A percentile compares a stretch with the other conserved stretches of the same genome.
Conservation (phyloP, 2,113 vertebrate genomes). For the Clinocottus analis region DNA sequence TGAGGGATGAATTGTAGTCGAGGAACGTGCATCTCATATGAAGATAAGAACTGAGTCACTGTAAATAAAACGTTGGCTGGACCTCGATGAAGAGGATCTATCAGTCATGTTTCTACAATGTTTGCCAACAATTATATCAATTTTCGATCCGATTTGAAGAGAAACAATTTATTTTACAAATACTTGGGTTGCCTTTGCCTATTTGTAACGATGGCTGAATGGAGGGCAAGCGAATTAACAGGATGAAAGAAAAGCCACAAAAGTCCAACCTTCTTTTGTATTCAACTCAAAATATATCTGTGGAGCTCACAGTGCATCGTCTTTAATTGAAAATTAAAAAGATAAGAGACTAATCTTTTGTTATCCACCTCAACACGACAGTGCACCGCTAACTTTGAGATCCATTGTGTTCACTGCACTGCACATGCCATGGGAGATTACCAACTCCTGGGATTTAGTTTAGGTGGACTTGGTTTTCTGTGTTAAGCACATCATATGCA, state of each 20-base stretch:
- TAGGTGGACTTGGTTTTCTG: background rate
- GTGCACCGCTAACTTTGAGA: background rate
- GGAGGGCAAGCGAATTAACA: background rate
- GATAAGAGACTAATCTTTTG: background rate
- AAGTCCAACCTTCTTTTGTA: background rate
- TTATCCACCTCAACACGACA: background rate
- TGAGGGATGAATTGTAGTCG: slow-evolving; percentile 7
- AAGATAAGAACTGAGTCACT: background rate
- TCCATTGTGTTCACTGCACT: background rate
- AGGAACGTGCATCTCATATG: background rate
- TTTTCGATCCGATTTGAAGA: background rate
- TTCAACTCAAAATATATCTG: background rate
- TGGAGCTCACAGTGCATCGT: background rate
- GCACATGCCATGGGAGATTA: background rate
- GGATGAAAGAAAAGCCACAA: background rate
- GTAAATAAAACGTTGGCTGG: background rate
- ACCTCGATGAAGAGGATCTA: background rate
- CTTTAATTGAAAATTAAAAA: background rate
- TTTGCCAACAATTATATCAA: background rate
- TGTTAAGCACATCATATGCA: background rate
- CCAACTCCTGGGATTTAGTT: background rate
- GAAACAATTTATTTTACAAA: background rate
- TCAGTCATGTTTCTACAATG: background rate
- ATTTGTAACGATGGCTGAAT: background rate
- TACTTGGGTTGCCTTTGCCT: background rate